A percentile compares a stretch with the other conserved stretches of the same genome.
phyloP scores from a whole-genome alignment of 2,888 invertebrate species.

The Gonocerus acuteangulatus region DNA sequence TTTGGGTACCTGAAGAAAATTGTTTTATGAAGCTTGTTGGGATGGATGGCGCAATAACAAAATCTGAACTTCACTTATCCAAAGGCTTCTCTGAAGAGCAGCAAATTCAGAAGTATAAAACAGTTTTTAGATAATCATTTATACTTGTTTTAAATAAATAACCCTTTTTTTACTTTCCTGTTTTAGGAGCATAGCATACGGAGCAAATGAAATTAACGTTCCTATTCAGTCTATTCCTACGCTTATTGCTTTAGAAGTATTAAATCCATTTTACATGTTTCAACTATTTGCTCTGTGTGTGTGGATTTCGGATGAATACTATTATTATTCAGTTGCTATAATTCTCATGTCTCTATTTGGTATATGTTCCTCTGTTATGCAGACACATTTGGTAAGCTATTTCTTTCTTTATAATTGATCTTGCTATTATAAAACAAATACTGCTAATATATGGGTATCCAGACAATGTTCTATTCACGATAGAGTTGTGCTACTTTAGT shows the following conservation, averaged over 20 bases:
- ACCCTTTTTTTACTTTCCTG: slow-evolving; percentile 1
- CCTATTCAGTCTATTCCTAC: slow-evolving; percentile 62
- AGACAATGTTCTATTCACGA: too few relatives aligned
- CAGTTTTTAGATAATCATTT: too few relatives aligned
- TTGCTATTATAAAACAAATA: too few relatives aligned
- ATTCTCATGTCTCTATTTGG: slow-evolving; percentile 72
- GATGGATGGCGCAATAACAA: slow-evolving; percentile 42
- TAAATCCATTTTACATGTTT: slow-evolving; percentile 84
- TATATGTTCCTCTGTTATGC: slow-evolving; percentile 63
- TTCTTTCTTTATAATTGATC: not conserved
- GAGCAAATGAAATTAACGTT: slow-evolving; percentile 62
- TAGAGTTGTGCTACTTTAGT: too few relatives aligned
- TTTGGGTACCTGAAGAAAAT: slow-evolving; percentile 48
- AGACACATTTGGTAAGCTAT: slow-evolving; percentile 64
- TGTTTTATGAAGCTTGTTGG: slow-evolving; percentile 47
- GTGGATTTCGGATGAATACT: slow-evolving; percentile 78
- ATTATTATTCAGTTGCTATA: slow-evolving; percentile 78
- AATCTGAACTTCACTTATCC: slow-evolving; percentile 27
- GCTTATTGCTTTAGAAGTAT: slow-evolving; percentile 62
- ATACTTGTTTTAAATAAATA: not conserved
- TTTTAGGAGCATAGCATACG: slow-evolving; percentile 59
- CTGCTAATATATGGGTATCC: too few relatives aligned
- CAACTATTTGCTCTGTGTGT: slow-evolving; percentile 74
- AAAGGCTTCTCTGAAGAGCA: slow-evolving; percentile 21
- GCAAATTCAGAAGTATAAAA: slow-evolving; percentile 20